These are phyloP conservation scores for Smittia sp. DNA, from an alignment of 2,888 invertebrate species.

Conservation along the genomic window DNA sequence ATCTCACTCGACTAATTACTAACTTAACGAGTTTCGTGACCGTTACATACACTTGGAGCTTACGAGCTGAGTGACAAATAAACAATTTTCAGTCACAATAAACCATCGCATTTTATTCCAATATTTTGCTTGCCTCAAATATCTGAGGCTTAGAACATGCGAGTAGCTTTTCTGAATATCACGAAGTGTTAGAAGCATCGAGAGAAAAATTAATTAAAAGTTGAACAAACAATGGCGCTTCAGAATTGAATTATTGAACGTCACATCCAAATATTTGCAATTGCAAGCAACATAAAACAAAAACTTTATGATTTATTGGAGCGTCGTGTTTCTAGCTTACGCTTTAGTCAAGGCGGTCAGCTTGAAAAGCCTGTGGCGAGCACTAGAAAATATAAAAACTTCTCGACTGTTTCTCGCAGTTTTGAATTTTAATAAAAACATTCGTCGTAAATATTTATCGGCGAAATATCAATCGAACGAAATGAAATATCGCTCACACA, in stretches of 20 bases:
- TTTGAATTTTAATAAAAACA: too few species aligned
- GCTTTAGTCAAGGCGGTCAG: too few species aligned
- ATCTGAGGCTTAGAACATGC: too few species aligned
- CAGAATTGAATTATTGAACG: background rate
- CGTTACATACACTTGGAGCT: background rate
- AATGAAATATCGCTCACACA: background rate
- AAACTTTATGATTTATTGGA: background rate
- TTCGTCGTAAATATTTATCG: too few species aligned
- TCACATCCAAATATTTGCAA: constrained; percentile 3
- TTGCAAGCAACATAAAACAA: background rate
- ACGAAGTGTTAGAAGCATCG: background rate
- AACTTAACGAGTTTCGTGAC: background rate
- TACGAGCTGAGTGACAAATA: too few species aligned
- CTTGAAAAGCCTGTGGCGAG: too few species aligned
- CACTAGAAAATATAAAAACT: too few species aligned
- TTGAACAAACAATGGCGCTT: background rate
- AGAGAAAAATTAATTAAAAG: constrained; percentile 7
- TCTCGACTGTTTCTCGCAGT: too few species aligned
- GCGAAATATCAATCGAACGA: constrained; percentile 12
- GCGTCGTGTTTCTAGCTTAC: too few species aligned
- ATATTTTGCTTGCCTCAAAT: too few species aligned
- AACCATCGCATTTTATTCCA: too few species aligned
- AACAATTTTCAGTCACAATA: too few species aligned
- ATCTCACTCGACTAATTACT: background rate
- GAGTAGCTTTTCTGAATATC: background rate